These are phyloP conservation scores for Piezodorus guildinii DNA, from an alignment of 1,140 invertebrate genomes.

Conservation along the genomic window DNA sequence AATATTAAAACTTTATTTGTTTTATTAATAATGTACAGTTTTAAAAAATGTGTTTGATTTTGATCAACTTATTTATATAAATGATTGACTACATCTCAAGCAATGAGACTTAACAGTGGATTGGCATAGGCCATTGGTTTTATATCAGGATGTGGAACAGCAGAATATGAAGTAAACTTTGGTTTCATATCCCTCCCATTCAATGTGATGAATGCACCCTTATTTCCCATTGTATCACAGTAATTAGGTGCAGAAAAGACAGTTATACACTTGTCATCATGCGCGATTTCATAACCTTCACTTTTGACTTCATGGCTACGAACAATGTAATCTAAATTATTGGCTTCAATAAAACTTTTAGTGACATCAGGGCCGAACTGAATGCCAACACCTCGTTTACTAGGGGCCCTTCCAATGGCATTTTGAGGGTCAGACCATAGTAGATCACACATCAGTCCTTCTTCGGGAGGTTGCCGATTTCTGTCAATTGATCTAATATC, in stretches of 20 bases:
- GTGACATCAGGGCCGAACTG: slow-evolving; percentile 99
- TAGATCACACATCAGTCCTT: slow-evolving; percentile 94
- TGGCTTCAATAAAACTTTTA: slow-evolving; percentile 65
- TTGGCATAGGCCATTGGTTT: slow-evolving; percentile 93
- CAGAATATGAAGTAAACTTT: slow-evolving; percentile 81
- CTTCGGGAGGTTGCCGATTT: slow-evolving; percentile 93
- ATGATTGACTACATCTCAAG: slow-evolving; percentile 11
- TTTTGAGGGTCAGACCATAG: slow-evolving; percentile 97
- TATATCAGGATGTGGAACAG: slow-evolving; percentile 94
- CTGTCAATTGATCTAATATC: slow-evolving; percentile 80
- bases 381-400: slow-evolving; percentile 93
- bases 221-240: slow-evolving; percentile 98
- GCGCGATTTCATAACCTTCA: slow-evolving; percentile 87
- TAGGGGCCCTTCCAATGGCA: slow-evolving; percentile 70
- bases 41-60: too few species aligned
- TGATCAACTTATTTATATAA: too few species aligned
- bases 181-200: slow-evolving; percentile 84
- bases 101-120: slow-evolving; percentile 45
- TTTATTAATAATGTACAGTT: too few species aligned
- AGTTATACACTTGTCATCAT: slow-evolving; percentile 89
- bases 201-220: slow-evolving; percentile 92
- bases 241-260: slow-evolving; percentile 98
- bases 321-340: slow-evolving; percentile 86
- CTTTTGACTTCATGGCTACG: slow-evolving; percentile 97
- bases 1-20: too few species aligned